phyloP scores from a whole-genome alignment of 2,113 vertebrate species.

The Dendropsophus ebraccatus region DNA sequence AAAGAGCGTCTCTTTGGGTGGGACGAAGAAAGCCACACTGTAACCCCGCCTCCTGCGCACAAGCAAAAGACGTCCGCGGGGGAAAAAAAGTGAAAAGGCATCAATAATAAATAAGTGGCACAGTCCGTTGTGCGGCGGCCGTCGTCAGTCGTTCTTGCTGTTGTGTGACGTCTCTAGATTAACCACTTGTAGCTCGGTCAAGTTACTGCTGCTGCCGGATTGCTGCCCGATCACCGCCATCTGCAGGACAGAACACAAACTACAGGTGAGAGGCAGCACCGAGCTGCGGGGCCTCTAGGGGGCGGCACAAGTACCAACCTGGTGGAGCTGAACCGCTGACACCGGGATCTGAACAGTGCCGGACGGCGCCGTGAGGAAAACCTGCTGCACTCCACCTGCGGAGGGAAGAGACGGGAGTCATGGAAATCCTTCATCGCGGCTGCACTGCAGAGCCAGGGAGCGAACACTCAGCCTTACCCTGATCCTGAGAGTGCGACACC shows the following conservation, averaged over 20 bases:
- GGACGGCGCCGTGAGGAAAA: conserved; percentile 92
- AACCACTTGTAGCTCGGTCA: conserved; percentile 97
- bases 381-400: conserved; percentile 89
- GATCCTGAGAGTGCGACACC: conserved; percentile 91
- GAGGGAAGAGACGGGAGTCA: neutral
- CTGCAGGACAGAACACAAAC: conserved; percentile 67
- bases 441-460: no score
- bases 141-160: conserved; percentile 88
- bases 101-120: conserved; percentile 93
- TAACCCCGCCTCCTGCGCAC: neutral
- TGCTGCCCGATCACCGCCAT: conserved; percentile 98
- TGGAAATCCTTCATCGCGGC: no score
- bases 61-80: no score
- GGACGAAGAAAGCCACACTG: neutral
- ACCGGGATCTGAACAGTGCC: conserved; percentile 97
- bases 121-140: conserved; percentile 73
- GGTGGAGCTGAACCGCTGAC: conserved; percentile 96
- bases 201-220: conserved; percentile 87
- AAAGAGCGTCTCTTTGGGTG: neutral
- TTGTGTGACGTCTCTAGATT: conserved; percentile 88
- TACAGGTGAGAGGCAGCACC: neutral
- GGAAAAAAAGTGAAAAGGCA: conserved; percentile 83
- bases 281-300: neutral
- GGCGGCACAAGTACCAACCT: conserved; percentile 72
- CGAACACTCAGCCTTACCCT: conserved; percentile 77